Evolutionary conservation across 1,140 invertebrate species (phyloP).

Genomic region (Schlechtendalia chinensis): DNA sequence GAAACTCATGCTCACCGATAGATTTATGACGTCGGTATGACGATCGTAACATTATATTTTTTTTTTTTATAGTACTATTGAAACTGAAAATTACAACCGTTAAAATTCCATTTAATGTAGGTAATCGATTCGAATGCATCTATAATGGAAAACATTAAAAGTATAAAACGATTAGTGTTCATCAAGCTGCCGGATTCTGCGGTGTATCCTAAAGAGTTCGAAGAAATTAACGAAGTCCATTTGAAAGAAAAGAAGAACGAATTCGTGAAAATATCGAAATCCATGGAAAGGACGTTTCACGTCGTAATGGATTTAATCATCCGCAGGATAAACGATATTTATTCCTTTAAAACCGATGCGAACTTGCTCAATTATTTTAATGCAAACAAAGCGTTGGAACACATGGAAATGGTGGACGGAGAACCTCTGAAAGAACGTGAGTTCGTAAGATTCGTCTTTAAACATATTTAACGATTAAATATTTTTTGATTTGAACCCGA

Average conservation of each 20-base stretch:
- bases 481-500: too few relatives aligned
- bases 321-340: background rate
- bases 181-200: background rate
- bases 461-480: too few relatives aligned
- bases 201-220: background rate
- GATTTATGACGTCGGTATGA: slow-evolving; percentile 8
- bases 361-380: background rate
- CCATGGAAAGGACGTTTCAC: background rate
- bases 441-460: background rate
- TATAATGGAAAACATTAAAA: background rate
- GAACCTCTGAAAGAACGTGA: background rate
- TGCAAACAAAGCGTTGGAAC: background rate
- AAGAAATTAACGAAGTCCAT: background rate
- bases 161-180: background rate
- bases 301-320: background rate
- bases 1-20: background rate
- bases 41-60: background rate
- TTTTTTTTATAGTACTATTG: background rate
- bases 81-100: background rate
- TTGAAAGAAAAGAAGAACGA: background rate
- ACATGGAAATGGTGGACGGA: background rate
- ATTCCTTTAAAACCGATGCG: background rate
- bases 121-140: background rate
- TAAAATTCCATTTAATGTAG: background rate
- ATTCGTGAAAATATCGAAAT: background rate